Evolutionary conservation across 2,797 vertebrate genomes (phyloP).

Genomic region (Saxicola maurus): DNA sequence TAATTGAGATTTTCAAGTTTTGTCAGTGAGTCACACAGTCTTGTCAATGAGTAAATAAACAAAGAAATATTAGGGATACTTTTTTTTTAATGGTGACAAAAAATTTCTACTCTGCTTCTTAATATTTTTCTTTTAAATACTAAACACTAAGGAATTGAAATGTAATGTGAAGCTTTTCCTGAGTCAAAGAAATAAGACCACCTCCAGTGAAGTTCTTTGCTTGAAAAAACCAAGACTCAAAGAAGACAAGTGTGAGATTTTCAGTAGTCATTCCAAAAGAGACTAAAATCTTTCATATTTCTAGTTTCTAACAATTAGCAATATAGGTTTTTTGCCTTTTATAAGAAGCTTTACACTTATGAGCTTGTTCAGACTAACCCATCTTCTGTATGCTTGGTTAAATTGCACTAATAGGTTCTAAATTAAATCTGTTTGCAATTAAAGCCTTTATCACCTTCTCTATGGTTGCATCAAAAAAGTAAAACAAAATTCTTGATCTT

Average conservation of each 20-base stretch:
- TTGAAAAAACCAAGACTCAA: background rate
- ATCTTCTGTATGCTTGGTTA: slow-evolving; percentile 10
- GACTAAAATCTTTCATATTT: background rate
- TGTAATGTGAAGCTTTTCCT: background rate
- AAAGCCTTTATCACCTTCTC: slow-evolving; percentile 50
- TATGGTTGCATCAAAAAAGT: background rate
- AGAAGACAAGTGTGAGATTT: background rate
- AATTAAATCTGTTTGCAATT: slow-evolving; percentile 37
- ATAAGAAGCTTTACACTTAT: background rate
- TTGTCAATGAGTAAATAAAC: background rate
- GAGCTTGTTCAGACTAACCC: background rate
- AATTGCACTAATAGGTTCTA: slow-evolving; percentile 34
- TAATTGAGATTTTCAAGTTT: background rate
- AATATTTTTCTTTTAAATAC: background rate
- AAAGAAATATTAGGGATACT: background rate
- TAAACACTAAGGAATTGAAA: background rate
- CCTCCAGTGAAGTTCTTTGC: background rate
- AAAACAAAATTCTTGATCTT: slow-evolving; percentile 7
- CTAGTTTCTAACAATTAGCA: background rate
- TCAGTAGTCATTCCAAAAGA: background rate
- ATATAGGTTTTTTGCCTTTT: background rate
- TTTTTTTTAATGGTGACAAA: background rate
- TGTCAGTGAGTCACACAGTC: background rate
- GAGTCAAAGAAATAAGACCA: background rate
- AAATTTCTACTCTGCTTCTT: background rate